Evolutionary conservation across 35 echinoderm and acorn worm species (phyloP).

Genomic region (Acanthaster planci): DNA sequence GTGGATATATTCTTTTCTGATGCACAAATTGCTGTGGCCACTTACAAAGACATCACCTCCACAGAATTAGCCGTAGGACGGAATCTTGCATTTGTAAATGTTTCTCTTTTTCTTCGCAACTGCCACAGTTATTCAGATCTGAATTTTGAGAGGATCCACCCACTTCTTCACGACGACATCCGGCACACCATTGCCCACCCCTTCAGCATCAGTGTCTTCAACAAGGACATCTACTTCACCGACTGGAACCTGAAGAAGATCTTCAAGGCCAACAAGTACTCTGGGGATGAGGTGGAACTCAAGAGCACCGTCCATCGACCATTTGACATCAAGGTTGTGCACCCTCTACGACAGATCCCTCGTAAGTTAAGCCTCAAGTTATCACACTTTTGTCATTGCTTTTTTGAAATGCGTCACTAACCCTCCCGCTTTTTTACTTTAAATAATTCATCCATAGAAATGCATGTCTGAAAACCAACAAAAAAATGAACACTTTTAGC

Average conservation of each 20-base stretch:
- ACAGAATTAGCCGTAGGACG: neutral
- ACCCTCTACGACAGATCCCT: constrained; percentile 49
- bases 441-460: too few species aligned
- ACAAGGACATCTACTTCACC: constrained; percentile 73
- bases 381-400: neutral
- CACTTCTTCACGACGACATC: constrained; percentile 39
- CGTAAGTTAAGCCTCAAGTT: neutral
- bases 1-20: neutral
- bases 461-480: too few species aligned
- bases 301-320: constrained; percentile 38
- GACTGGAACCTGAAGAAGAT: constrained; percentile 75
- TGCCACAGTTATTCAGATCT: constrained; percentile 57
- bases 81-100: neutral
- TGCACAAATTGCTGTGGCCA: neutral
- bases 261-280: constrained; percentile 68
- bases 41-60: neutral
- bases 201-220: constrained; percentile 78
- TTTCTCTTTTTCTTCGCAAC: neutral
- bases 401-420: neutral
- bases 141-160: constrained; percentile 44
- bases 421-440: too few species aligned
- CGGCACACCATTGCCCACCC: constrained; percentile 66
- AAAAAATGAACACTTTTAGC: too few species aligned
- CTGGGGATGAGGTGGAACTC: neutral
- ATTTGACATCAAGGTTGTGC: constrained; percentile 51